A percentile compares a stretch with the other conserved stretches of the same genome.
phyloP scores from a whole-genome alignment of 2,797 vertebrate genomes.

The Hylomyscus alleni region DNA sequence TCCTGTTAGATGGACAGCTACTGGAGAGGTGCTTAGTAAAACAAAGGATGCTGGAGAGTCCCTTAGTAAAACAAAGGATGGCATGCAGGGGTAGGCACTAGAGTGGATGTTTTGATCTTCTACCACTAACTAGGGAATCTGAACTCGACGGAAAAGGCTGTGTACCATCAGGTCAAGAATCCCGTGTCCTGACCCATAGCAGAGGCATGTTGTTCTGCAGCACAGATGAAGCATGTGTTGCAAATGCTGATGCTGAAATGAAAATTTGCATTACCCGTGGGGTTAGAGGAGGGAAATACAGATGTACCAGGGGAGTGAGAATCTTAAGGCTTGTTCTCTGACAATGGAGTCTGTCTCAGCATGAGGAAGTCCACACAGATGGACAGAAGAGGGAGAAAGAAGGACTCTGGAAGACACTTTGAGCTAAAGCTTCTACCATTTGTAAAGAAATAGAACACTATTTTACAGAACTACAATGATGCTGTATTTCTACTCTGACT shows the following conservation, averaged over 20 bases:
- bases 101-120: background rate
- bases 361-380: background rate
- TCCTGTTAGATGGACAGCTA: background rate
- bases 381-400: background rate
- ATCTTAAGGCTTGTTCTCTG: background rate
- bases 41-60: background rate
- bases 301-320: background rate
- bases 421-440: background rate
- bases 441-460: background rate
- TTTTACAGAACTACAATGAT: background rate
- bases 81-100: background rate
- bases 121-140: background rate
- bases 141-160: background rate
- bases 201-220: background rate
- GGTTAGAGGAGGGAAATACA: background rate
- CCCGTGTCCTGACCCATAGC: background rate
- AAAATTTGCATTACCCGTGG: background rate
- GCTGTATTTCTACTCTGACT: constrained; percentile 31
- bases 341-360: background rate
- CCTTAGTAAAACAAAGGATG: background rate
- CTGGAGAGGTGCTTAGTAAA: background rate
- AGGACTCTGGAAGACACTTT: background rate
- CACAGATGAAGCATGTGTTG: background rate
- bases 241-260: background rate
- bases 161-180: background rate